A percentile compares a stretch with the other conserved stretches of the same genome.
phyloP scores from a whole-genome alignment of 2,797 vertebrate species.

The Parauchenoglanis ngamensis region DNA sequence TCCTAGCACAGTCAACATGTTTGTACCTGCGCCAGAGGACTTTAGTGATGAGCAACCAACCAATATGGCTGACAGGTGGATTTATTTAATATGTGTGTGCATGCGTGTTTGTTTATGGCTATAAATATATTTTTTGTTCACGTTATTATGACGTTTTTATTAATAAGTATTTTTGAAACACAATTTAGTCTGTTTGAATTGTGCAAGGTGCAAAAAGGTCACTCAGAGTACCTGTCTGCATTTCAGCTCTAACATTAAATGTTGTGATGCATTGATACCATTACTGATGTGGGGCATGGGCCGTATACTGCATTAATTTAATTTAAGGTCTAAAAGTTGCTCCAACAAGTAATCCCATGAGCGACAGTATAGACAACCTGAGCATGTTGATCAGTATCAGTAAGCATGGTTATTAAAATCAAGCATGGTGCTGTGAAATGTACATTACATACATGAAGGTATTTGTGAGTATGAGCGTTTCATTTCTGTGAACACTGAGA shows the following conservation, averaged over 20 bases:
- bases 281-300: not conserved
- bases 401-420: not conserved
- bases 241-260: not conserved
- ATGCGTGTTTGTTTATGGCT: not conserved
- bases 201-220: not conserved
- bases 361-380: not conserved
- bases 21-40: constrained; percentile 95
- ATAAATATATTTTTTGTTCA: not conserved
- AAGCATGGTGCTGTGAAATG: not conserved
- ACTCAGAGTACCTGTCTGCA: not conserved
- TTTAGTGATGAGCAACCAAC: constrained; percentile 97
- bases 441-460: not conserved
- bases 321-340: not conserved
- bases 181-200: not conserved
- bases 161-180: not conserved
- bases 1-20: constrained; percentile 98
- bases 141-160: not conserved
- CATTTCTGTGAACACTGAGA: not conserved
- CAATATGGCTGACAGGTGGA: constrained; percentile 94
- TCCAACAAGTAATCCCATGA: not conserved
- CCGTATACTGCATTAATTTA: not conserved
- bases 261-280: not conserved
- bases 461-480: not conserved
- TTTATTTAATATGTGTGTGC: not conserved
- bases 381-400: not conserved